Base-by-base conservation (phyloP, 1,140 invertebrate genomes). In the Drosophila nikananu region DNA sequence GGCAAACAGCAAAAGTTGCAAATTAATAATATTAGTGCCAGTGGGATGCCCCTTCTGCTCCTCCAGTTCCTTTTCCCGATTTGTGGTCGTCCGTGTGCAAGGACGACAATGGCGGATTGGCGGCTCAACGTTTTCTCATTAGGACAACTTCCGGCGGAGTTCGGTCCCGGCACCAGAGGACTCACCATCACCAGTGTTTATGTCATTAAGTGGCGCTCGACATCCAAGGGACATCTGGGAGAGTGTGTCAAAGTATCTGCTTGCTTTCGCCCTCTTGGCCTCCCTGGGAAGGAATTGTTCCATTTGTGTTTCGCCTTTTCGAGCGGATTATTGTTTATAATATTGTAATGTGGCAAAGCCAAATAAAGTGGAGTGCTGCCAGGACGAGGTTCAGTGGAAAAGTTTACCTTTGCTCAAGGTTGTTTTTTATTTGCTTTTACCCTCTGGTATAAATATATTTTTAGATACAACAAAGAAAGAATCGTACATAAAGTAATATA, bases 11-110 rank as follows among this genome's bases (percentile, higher is more conserved):
- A 37, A 80, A 52, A 90, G 67, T 70, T 64, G 71, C 66, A 90
- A 84, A 90, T 90, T 84, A 84, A 90, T 89, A 84, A 67, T 80
- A 68, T 79, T 71, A 75, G 64, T 70, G 61, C 49, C 70, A 61
- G 49, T 52, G 60, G 19, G 19, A 58, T 21, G 44, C 66, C 8
- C 37, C 7, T 19, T 27, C n/a, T 15, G 25, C 7, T 23, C 51
- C 35, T n/a, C 13, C 39, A 5, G 13, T 8, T 19, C 13, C 5
- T 44, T 15, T 13, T 13, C 12, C 25, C 52, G 52, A 55, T 37
- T 51, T 64, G 58, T 30, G 70, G 59, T 30, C 49, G 13, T 64
- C 41, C 49, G 39, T 70, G 74, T 25, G 72, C 42, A 15, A 25
- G 35, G 35, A 51, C 57, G 52, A 58, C 27, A 66, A 67, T 68